phyloP scores from a whole-genome alignment of 2,113 vertebrate genomes.

The Scartelaos histophorus region DNA sequence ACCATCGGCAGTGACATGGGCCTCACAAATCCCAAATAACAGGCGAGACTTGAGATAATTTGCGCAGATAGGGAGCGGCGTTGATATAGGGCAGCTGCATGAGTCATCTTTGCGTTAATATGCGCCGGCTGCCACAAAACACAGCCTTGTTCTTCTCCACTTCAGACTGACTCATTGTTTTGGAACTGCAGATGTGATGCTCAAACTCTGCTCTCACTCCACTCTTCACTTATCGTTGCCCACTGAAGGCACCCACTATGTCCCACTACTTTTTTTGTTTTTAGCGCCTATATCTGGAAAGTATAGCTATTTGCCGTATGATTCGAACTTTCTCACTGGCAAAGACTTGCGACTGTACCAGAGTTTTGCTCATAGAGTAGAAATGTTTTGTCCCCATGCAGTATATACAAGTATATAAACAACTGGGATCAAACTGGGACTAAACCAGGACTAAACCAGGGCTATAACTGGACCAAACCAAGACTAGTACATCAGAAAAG shows the following conservation, averaged over 20 bases:
- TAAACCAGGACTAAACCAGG: too few species aligned
- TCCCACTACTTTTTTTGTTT: background rate
- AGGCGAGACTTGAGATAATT: background rate
- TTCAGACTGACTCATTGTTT: conserved; percentile 43
- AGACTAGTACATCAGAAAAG: too few species aligned
- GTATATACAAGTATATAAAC: too few species aligned
- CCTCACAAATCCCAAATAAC: background rate
- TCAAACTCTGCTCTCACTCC: conserved; percentile 9
- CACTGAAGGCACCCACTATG: conserved; percentile 12
- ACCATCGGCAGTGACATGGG: too few species aligned
- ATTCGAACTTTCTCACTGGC: background rate
- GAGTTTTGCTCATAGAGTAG: background rate
- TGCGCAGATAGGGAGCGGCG: conserved; percentile 5
- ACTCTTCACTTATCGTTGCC: conserved; percentile 23
- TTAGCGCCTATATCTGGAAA: conserved; percentile 1
- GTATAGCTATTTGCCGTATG: background rate
- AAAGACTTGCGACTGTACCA: background rate
- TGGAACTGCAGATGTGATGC: conserved; percentile 34
- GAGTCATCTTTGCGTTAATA: conserved; percentile 43
- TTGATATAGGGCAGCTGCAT: conserved; percentile 21
- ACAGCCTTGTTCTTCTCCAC: conserved; percentile 15
- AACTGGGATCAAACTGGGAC: too few species aligned
- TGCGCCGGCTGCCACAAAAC: conserved; percentile 21
- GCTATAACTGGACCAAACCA: too few species aligned
- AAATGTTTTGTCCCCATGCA: too few species aligned